Percentiles rank a stretch among this genome's conserved stretches.
phyloP scores from a whole-genome alignment of 2,797 vertebrate genomes.

The Xiphorhynchus erythropygius region DNA sequence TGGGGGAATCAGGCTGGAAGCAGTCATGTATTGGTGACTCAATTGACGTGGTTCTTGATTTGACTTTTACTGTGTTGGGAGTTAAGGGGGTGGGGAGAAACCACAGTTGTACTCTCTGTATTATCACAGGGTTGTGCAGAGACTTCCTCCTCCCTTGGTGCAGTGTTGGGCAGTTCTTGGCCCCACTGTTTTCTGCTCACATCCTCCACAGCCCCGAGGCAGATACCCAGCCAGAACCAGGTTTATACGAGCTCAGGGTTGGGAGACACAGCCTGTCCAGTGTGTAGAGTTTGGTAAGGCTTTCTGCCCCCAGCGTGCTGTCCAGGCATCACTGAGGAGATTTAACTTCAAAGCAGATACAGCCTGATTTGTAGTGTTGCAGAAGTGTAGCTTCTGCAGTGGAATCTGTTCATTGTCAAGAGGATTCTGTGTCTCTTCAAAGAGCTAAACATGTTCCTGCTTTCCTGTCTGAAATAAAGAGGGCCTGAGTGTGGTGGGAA shows the following conservation, averaged over 20 bases:
- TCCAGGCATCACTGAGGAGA: background rate
- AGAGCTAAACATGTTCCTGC: background rate
- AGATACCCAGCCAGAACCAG: background rate
- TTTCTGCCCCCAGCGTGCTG: background rate
- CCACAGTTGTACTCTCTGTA: fast-evolving
- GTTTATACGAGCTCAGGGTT: background rate
- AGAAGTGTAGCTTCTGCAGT: background rate
- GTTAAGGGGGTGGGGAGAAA: background rate
- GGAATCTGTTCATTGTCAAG: background rate
- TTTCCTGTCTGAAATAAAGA: background rate
- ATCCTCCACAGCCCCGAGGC: background rate
- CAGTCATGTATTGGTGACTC: background rate
- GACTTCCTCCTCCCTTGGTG: background rate
- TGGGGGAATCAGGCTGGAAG: background rate
- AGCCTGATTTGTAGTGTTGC: background rate
- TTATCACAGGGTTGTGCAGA: background rate
- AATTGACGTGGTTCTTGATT: background rate
- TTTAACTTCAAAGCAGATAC: background rate
- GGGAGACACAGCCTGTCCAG: background rate
- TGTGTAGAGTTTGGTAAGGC: background rate
- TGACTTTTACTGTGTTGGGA: background rate
- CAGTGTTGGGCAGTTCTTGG: background rate
- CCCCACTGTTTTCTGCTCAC: background rate
- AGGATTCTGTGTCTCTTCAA: background rate
- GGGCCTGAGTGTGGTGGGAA: background rate